Evolutionary conservation across 2,113 vertebrate species (phyloP).

Genomic region (Spheniscus mendiculus): DNA sequence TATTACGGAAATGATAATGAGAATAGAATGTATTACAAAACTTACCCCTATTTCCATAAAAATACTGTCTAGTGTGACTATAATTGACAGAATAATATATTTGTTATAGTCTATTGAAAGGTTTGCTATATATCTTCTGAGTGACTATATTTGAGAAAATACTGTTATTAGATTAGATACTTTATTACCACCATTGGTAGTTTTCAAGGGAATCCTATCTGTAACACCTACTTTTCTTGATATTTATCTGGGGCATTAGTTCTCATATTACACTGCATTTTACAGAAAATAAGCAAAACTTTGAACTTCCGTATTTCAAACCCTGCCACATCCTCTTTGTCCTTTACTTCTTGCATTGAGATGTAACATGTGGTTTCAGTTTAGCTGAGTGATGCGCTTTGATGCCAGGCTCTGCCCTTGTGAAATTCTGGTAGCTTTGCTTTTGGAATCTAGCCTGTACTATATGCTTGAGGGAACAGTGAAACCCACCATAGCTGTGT

Average conservation of each 20-base stretch:
- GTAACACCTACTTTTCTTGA: background rate
- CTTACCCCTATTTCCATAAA: background rate
- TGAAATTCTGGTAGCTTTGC: background rate
- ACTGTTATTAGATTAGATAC: background rate
- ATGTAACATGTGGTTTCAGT: background rate
- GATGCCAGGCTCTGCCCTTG: background rate
- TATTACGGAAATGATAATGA: background rate
- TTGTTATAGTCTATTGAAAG: background rate
- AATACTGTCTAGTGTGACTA: background rate
- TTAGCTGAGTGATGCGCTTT: background rate
- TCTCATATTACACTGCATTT: background rate
- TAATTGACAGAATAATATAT: background rate
- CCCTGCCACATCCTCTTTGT: background rate
- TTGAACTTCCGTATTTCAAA: background rate
- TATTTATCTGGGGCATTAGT: background rate
- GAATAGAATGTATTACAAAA: background rate
- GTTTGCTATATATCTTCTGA: background rate
- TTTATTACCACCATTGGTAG: background rate
- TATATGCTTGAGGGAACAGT: background rate
- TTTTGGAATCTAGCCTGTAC: background rate
- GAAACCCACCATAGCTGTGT: background rate
- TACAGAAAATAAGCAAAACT: background rate
- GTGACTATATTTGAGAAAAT: background rate
- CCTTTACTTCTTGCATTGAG: background rate
- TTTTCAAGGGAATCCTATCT: too few relatives aligned